These are phyloP conservation scores for Hypena proboscidalis DNA, from an alignment of 2,888 invertebrate species.

Conservation along the genomic window DNA sequence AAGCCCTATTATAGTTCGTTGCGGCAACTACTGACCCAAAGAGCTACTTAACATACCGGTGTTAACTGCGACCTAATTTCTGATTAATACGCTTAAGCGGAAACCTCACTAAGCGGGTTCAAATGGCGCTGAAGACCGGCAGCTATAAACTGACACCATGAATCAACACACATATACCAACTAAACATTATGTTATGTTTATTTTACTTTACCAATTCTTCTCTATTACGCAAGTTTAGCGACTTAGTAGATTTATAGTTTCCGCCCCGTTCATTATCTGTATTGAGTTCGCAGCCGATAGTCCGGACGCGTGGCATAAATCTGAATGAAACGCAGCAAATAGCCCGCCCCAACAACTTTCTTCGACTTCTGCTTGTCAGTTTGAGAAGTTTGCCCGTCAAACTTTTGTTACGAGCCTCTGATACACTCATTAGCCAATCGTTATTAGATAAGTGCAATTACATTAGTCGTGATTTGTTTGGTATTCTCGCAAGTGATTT, in stretches of 20 bases:
- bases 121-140: constrained; percentile 71
- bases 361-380: constrained; percentile 54
- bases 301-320: constrained; percentile 74
- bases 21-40: constrained; percentile 71
- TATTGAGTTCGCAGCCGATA: constrained; percentile 64
- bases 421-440: constrained; percentile 45
- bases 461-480: constrained; percentile 24
- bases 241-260: constrained; percentile 83
- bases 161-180: constrained; percentile 55
- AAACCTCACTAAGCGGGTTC: constrained; percentile 84
- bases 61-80: constrained; percentile 83
- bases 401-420: constrained; percentile 44
- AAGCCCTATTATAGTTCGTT: constrained; percentile 16
- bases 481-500: constrained; percentile 4
- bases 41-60: constrained; percentile 65
- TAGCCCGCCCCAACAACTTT: constrained; percentile 66
- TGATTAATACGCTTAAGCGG: constrained; percentile 84
- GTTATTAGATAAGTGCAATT: constrained; percentile 41
- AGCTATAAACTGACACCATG: constrained; percentile 51
- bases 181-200: constrained; percentile 68
- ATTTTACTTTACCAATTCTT: constrained; percentile 70
- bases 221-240: constrained; percentile 78
- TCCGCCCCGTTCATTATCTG: constrained; percentile 84
- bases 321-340: constrained; percentile 80
- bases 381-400: constrained; percentile 55